Base-by-base conservation (phyloP, 2,113 vertebrate species). In the Macaca mulatta region DNA sequence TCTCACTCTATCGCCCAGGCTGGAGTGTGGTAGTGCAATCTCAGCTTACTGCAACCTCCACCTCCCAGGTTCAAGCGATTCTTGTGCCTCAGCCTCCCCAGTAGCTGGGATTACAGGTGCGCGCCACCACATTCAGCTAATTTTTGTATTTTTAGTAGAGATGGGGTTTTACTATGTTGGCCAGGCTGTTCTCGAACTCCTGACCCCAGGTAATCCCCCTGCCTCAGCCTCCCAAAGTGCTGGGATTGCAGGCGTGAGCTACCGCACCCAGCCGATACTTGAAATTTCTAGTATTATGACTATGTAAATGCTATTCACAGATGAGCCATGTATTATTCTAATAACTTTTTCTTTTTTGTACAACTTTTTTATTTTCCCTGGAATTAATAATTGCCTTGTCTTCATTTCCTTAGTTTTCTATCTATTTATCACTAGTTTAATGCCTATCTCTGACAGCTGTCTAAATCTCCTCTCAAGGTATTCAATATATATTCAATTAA, bases 271-370 rank as follows among this genome's bases (percentile, higher is more conserved):
- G 61, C 27, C 0, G 0, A 64, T 64, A 64, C 32, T 64, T 94
- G 30, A 35, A 95, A 38, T 89, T 93, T 94, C 92, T 87, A 91
- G 27, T 93, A 74, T 85, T 75, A 70, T 83, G 84, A 94, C 67
- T 69, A 86, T 81, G 43, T 96, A 90, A 96, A 85, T 67, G 38
- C 30, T 89, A 89, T 17, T 90, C 57, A 94, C 38, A 84, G 75
- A 75, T 70, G 32, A 96, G n/a, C 25, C 55, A 90, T 22, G 32
- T 94, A 88, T 88, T 84, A 90, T n/a, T 57, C 69, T 89, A 78
- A 96, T 93, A 57, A 80, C 35, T 80, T 90, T 90, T 89, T 40
- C 30, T 92, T 89, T 93, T 79, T 69, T 55, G 10, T 40, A 77
- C 8, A 90, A 38, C 20, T 82, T 89, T 57, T 82, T 89, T 57